A percentile compares a stretch with the other conserved stretches of the same genome.
These are phyloP conservation scores for human DNA, from an alignment of 2,113 vertebrate species.

Conservation along the genomic window GRCh38 chr3:70530501-70531000, in stretches of 20 bases:
- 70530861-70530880: conserved; percentile 64
- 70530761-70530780: conserved; percentile 65
- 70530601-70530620: conserved; percentile 52
- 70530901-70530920: conserved; percentile 29
- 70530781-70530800: conserved; percentile 55
- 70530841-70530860: conserved; percentile 39
- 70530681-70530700: conserved; percentile 38
- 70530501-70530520: not conserved
- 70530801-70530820: conserved; percentile 62
- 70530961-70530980: not conserved
- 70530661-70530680: conserved; percentile 46
- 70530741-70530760: conserved; percentile 66
- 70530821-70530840: conserved; percentile 66
- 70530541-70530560: not conserved
- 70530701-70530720: conserved; percentile 43
- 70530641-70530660: conserved; percentile 6
- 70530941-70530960: not conserved
- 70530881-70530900: conserved; percentile 38
- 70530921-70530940: not conserved
- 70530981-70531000: not conserved
- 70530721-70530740: conserved; percentile 63
- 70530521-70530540: not conserved
- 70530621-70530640: conserved; percentile 4
- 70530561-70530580: conserved; percentile 23
- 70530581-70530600: conserved; percentile 42